Base-by-base conservation (phyloP, 2,888 invertebrate species). In the Agrochola lota region DNA sequence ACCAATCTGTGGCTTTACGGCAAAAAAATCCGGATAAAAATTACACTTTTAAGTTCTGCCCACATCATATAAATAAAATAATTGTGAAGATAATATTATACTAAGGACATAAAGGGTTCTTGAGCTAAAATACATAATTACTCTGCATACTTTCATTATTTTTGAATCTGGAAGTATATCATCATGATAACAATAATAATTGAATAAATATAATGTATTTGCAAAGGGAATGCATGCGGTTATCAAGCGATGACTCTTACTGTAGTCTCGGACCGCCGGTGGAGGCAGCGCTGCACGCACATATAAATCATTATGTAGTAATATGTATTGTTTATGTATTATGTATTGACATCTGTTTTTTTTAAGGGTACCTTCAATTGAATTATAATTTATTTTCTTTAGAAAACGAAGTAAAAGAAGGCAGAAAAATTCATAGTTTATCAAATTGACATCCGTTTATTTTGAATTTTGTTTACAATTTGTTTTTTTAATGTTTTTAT, bases 241-340 rank as follows among this genome's bases (percentile, higher is more conserved):
- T 70, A 67, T n/a, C 15, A 72, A 84, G 81, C 79, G 74, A 30
- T 67, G 23, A 73, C 20, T 85, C 96, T 96, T 96, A 96, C 96
- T 95, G 88, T 93, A 95, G 71, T 95, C 95, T 78, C 96, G 89
- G 64, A 90, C 87, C 59, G 94, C 88, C n/a, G 95, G 90, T 74
- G 95, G 89, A 89, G 93, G 86, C 92, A 93, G 90, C 75, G 94
- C 95, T 94, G 95, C 91, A 84, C 90, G 87, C 86, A 92, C 89
- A 91, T 82, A 91, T 80, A 90, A 64, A 88, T 81, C 78, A 64
- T 78, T 81, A 81, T 79, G 52, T 79, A 75, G 63, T 63, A 26
- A 49, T 60, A 75, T 74, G n/a, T 59, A 52, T 30, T 15, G 23
- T 15, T 35, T 55, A n/a, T 55, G 17, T 55, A 55, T 35, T 55